Conservation (phyloP, 2,797 vertebrate species). For the Myoxocephalus aenaeus region DNA sequence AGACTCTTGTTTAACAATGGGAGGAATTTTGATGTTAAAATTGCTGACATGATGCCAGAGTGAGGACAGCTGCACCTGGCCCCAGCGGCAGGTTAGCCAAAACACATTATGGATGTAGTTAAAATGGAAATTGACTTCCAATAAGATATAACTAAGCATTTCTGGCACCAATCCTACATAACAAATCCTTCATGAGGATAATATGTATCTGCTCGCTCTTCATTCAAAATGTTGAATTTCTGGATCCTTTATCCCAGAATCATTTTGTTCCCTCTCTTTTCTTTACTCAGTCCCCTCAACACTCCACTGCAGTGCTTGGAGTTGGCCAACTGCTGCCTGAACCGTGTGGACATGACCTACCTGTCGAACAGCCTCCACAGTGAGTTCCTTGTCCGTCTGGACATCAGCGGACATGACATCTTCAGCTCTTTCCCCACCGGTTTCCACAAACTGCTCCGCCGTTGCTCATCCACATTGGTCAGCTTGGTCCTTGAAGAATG, state of each 20-base stretch:
- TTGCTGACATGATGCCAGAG: conserved; percentile 46
- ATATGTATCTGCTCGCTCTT: neutral
- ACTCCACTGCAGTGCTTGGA: conserved; percentile 90
- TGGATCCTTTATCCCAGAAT: neutral
- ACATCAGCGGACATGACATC: conserved; percentile 93
- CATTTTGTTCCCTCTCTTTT: neutral
- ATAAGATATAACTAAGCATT: conserved; percentile 1
- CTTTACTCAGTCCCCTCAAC: conserved; percentile 86
- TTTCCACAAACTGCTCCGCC: conserved; percentile 90
- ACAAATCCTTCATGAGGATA: neutral
- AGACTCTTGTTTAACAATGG: conserved; percentile 19
- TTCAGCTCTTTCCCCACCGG: conserved; percentile 81
- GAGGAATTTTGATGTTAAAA: conserved; percentile 53
- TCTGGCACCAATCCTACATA: neutral
- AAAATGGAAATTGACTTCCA: conserved; percentile 26
- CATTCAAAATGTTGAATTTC: neutral
- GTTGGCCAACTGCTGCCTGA: conserved; percentile 91
- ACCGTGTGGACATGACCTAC: conserved; percentile 91
- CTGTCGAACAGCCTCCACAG: conserved; percentile 92
- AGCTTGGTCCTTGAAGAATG: conserved; percentile 92
- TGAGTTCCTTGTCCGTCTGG: conserved; percentile 86
- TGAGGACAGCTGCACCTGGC: conserved; percentile 36
- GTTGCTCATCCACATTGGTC: conserved; percentile 84
- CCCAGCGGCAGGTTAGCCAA: conserved; percentile 38
- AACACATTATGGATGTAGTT: conserved; percentile 19